These are phyloP conservation scores for Synanthedon tipuliformis DNA, from an alignment of 2,888 invertebrate genomes.

Conservation along the genomic window DNA sequence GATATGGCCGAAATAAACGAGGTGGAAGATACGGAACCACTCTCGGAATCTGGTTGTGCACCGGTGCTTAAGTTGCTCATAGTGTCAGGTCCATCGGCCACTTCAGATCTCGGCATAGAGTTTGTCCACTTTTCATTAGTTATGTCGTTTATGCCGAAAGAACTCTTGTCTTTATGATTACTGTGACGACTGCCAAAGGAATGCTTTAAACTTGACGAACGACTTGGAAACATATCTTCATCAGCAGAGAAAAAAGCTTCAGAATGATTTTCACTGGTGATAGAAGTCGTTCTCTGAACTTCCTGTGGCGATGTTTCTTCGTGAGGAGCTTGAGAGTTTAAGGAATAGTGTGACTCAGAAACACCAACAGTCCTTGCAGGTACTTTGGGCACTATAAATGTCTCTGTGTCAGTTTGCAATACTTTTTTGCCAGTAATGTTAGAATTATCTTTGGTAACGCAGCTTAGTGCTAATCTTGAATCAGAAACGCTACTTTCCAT, in stretches of 20 bases:
- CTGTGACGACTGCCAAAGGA: conserved; percentile 67
- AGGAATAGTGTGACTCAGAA: conserved; percentile 77
- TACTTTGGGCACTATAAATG: conserved; percentile 48
- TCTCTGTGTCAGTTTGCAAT: conserved; percentile 28
- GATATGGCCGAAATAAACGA: conserved; percentile 92
- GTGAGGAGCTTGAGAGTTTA: conserved; percentile 69
- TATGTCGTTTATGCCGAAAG: conserved; percentile 63
- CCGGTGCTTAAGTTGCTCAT: conserved; percentile 53
- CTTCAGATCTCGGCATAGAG: conserved; percentile 43
- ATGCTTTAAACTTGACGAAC: conserved; percentile 76
- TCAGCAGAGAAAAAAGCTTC: conserved; percentile 95
- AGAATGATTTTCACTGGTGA: conserved; percentile 90
- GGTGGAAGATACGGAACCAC: conserved; percentile 83
- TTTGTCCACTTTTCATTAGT: conserved; percentile 53
- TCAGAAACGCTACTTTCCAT: conserved; percentile 87
- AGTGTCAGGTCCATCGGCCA: conserved; percentile 44
- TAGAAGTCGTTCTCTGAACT: conserved; percentile 85
- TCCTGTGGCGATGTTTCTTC: conserved; percentile 72
- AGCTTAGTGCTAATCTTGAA: conserved; percentile 85
- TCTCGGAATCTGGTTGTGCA: conserved; percentile 77
- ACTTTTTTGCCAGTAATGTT: conserved; percentile 35
- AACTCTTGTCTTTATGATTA: conserved; percentile 63
- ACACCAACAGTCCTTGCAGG: conserved; percentile 65
- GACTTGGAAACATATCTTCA: conserved; percentile 82
- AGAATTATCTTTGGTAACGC: conserved; percentile 69